Evolutionary conservation across 2,888 invertebrate species (phyloP).

Genomic region (Lasius platythorax): DNA sequence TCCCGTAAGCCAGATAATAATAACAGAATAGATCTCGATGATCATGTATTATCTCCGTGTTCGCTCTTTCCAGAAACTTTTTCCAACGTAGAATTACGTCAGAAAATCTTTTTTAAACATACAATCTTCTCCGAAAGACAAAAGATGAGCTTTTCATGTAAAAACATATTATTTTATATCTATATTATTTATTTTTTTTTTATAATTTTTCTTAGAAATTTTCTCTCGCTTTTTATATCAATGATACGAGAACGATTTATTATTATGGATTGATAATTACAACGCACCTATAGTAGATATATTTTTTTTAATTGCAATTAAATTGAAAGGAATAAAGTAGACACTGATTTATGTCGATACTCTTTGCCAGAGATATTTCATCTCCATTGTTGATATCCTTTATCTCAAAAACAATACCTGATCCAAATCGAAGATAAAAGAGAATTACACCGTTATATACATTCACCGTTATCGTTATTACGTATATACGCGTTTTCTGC

Average conservation of each 20-base stretch:
- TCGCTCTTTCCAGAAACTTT: neutral
- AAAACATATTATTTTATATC: neutral
- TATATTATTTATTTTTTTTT: neutral
- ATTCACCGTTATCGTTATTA: neutral
- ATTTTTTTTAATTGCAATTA: neutral
- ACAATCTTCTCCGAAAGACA: neutral
- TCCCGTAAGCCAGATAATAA: neutral
- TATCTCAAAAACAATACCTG: neutral
- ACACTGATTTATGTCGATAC: conserved; percentile 5
- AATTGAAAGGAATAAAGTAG: neutral
- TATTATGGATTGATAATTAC: neutral
- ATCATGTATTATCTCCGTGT: neutral
- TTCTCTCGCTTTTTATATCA: neutral
- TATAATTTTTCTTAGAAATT: neutral
- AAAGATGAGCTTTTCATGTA: neutral
- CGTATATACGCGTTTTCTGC: neutral
- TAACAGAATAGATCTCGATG: neutral
- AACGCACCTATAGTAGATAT: neutral
- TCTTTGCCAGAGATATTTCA: conserved; percentile 2
- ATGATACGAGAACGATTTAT: neutral
- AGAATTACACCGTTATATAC: neutral
- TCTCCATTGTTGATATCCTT: neutral
- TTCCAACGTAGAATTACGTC: neutral
- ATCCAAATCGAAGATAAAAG: neutral
- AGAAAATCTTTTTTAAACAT: neutral